A percentile compares a stretch with the other conserved stretches of the same genome.
Conservation (phyloP, 2,888 invertebrate genomes). For the Aporophyla nigra region DNA sequence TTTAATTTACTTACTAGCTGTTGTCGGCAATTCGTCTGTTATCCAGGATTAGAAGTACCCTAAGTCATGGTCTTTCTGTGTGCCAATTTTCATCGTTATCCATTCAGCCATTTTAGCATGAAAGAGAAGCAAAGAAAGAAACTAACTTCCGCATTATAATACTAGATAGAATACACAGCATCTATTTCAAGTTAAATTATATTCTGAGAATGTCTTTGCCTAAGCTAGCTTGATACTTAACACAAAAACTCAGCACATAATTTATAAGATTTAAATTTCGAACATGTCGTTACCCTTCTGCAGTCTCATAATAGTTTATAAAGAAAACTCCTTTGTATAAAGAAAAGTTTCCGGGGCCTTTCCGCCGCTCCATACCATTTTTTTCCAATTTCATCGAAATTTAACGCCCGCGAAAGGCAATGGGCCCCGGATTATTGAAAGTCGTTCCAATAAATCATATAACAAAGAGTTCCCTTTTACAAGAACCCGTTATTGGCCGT, state of each 20-base stretch:
- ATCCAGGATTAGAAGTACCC: too few species aligned
- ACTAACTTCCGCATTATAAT: too few species aligned
- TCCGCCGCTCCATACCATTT: constrained; percentile 65
- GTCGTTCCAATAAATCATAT: constrained; percentile 72
- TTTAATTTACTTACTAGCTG: too few species aligned
- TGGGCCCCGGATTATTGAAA: constrained; percentile 69
- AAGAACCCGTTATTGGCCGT: constrained; percentile 52
- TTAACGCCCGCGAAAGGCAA: constrained; percentile 70
- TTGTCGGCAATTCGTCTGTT: too few species aligned
- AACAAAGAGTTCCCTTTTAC: constrained; percentile 68
- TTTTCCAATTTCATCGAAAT: constrained; percentile 72
- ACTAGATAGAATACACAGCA: too few species aligned
- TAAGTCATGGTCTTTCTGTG: too few species aligned
- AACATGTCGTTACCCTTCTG: constrained; percentile 13
- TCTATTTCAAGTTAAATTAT: not conserved
- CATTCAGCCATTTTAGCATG: too few species aligned
- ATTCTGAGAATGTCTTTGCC: not conserved
- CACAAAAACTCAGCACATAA: not conserved
- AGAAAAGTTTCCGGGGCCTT: constrained; percentile 57
- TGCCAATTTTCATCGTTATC: too few species aligned
- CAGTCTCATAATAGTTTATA: constrained; percentile 50
- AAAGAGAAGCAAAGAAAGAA: too few species aligned
- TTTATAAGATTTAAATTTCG: constrained; percentile 3
- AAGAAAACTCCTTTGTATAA: constrained; percentile 53
- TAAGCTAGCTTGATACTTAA: not conserved